phyloP scores from a whole-genome alignment of 37 sponge, comb jelly and placozoan genomes.

The Corticium candelabrum region DNA sequence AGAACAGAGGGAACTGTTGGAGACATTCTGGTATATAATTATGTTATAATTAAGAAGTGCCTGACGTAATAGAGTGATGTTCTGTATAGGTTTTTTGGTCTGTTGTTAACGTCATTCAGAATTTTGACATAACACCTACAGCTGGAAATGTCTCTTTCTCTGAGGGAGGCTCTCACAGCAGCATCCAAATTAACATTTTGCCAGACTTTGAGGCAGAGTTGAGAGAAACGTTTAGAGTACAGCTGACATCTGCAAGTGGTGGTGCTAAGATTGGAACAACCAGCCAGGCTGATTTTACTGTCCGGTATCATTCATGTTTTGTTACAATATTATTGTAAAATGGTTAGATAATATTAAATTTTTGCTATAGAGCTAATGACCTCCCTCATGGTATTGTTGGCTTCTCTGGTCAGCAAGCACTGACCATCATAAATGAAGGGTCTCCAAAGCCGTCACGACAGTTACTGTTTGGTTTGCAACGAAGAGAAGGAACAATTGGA shows the following conservation, averaged over 20 bases:
- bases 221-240: not conserved
- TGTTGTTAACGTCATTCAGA: not conserved
- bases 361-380: slow-evolving; percentile 2
- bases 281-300: not conserved
- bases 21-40: not conserved
- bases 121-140: not conserved
- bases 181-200: not conserved
- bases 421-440: too few species aligned
- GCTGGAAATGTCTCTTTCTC: not conserved
- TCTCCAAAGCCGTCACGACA: not conserved
- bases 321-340: too few species aligned
- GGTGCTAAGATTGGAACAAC: not conserved
- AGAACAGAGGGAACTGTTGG: not conserved
- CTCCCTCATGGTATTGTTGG: slow-evolving; percentile 2
- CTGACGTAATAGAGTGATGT: too few species aligned
- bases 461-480: not conserved
- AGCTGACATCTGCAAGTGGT: not conserved
- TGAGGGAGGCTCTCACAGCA: not conserved
- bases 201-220: not conserved
- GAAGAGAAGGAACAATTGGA: not conserved
- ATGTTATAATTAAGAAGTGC: too few species aligned
- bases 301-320: too few species aligned
- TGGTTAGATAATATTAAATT: too few species aligned
- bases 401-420: too few species aligned
- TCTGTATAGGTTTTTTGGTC: too few species aligned